Percentiles rank a stretch among this genome's conserved stretches.
These are phyloP conservation scores for Pica pica DNA, from an alignment of 2,113 vertebrate genomes.

Conservation along the genomic window DNA sequence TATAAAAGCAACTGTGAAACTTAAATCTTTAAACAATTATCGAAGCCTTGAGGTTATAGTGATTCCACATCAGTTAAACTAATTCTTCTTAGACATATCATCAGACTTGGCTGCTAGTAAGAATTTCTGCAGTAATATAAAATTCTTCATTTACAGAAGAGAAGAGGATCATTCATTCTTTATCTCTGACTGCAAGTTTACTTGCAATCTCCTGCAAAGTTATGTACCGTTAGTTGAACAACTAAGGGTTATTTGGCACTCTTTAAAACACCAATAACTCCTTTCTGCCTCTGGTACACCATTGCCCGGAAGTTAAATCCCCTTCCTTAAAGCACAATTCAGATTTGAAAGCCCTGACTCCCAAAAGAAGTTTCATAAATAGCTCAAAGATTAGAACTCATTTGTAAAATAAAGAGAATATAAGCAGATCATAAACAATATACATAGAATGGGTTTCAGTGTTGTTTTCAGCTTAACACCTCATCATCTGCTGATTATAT, in stretches of 20 bases:
- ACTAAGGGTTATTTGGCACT: not conserved
- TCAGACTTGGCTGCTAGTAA: not conserved
- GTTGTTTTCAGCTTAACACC: not conserved
- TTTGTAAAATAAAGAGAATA: not conserved
- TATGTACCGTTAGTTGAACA: not conserved
- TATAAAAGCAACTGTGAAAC: slow-evolving; percentile 39
- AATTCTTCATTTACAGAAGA: not conserved
- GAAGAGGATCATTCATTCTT: not conserved
- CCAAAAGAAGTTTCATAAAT: not conserved
- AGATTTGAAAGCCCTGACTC: not conserved
- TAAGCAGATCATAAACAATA: not conserved
- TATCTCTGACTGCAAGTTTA: not conserved
- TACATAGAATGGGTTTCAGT: not conserved
- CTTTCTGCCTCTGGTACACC: not conserved
- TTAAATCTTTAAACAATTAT: slow-evolving; percentile 57
- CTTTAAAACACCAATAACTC: not conserved
- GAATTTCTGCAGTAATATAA: not conserved
- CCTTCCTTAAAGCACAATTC: not conserved
- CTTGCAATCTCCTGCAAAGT: not conserved
- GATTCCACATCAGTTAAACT: slow-evolving; percentile 50
- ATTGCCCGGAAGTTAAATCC: not conserved
- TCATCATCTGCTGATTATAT: not conserved
- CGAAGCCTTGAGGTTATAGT: slow-evolving; percentile 20
- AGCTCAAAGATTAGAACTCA: not conserved
- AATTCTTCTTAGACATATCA: slow-evolving; percentile 15